phyloP scores from a whole-genome alignment of 2,113 vertebrate species.

The Setophaga coronata region DNA sequence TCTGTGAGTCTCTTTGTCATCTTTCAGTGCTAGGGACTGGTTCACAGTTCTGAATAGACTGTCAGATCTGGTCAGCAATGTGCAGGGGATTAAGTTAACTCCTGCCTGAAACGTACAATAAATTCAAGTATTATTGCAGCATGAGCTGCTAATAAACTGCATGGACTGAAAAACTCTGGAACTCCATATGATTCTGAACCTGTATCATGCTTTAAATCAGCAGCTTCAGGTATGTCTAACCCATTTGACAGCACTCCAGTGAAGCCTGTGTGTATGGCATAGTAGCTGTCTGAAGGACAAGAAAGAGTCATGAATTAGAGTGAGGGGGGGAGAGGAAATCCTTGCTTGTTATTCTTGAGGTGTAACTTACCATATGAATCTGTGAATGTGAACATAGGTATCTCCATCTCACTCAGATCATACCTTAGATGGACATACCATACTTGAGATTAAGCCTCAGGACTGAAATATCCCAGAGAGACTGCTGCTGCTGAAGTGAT shows the following conservation, averaged over 20 bases:
- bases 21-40: background rate
- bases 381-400: background rate
- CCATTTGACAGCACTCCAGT: background rate
- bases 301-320: background rate
- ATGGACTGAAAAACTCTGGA: constrained; percentile 1
- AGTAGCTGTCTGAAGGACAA: background rate
- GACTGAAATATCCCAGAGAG: background rate
- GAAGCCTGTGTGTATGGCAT: background rate
- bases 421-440: background rate
- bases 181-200: background rate
- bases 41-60: background rate
- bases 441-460: background rate
- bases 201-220: background rate
- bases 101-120: background rate
- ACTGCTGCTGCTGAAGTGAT: background rate
- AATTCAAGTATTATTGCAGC: background rate
- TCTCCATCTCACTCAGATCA: background rate
- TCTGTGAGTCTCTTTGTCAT: background rate
- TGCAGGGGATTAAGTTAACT: background rate
- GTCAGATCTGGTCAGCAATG: background rate
- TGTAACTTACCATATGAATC: background rate
- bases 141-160: background rate
- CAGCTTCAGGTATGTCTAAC: background rate
- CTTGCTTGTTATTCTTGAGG: background rate
- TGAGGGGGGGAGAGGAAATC: rapidly evolving